Percentiles rank a stretch among this genome's conserved stretches.
These are phyloP conservation scores for Bryconaethiops microstoma DNA, from an alignment of 2,797 vertebrate species.

Conservation along the genomic window DNA sequence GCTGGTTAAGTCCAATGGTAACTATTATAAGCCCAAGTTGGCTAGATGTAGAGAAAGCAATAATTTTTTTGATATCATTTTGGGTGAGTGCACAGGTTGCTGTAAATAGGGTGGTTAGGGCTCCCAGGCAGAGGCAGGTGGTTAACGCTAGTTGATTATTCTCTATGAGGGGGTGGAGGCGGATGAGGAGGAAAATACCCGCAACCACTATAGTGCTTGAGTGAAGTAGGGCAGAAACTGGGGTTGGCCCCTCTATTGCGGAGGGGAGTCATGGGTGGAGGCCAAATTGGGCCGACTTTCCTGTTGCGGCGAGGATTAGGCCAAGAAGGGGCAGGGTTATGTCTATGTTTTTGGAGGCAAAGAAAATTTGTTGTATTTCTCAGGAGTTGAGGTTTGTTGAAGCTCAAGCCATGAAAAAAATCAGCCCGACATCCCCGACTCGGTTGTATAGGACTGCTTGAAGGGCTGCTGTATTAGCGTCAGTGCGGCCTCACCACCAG, in stretches of 20 bases:
- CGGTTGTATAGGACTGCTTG: conserved; percentile 62
- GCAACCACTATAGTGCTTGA: conserved; percentile 71
- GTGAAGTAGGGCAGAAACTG: conserved; percentile 64
- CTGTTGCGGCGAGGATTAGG: fast-evolving
- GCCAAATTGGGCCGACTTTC: conserved; percentile 64
- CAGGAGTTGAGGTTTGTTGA: conserved; percentile 27
- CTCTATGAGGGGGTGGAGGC: fast-evolving
- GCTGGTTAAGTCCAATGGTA: neutral
- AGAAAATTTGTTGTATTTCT: conserved; percentile 47
- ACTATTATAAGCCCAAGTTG: conserved; percentile 61
- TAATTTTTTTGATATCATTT: conserved; percentile 65
- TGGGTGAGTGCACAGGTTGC: neutral
- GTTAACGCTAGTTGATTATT: fast-evolving
- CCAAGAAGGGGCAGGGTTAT: fast-evolving
- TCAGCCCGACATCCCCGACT: conserved; percentile 21
- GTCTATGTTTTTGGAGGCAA: fast-evolving
- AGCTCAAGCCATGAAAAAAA: conserved; percentile 16
- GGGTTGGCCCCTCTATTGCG: conserved; percentile 58
- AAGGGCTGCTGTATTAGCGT: conserved; percentile 53
- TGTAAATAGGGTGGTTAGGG: conserved; percentile 49
- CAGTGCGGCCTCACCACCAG: conserved; percentile 48
- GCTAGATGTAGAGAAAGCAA: conserved; percentile 59
- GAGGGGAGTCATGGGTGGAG: conserved; percentile 60
- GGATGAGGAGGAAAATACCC: conserved; percentile 49
- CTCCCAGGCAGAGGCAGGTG: neutral